A percentile compares a stretch with the other conserved stretches of the same genome.
Evolutionary conservation across 1,140 invertebrate genomes (phyloP).

Genomic region (Ptiloglossa arizonensis): DNA sequence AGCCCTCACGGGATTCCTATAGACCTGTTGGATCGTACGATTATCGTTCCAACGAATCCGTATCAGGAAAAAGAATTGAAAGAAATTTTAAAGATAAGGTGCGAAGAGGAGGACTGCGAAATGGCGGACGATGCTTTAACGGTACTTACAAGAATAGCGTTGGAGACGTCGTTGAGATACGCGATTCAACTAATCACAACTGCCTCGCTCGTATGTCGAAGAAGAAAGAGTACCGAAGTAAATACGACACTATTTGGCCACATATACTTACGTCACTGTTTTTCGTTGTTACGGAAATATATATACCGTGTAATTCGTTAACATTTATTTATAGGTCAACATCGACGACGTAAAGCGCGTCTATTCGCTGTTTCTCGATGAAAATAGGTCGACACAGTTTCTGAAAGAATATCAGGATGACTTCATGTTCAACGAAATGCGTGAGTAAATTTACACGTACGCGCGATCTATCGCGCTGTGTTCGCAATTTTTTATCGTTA

Average conservation of each 20-base stretch:
- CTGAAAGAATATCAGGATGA: slow-evolving; percentile 97
- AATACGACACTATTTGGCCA: slow-evolving; percentile 18
- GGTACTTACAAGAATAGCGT: slow-evolving; percentile 95
- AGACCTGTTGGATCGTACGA: slow-evolving; percentile 96
- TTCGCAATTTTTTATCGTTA: neutral
- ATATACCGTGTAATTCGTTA: neutral
- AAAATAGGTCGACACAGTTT: slow-evolving; percentile 95
- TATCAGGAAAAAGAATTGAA: slow-evolving; percentile 95
- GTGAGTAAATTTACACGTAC: slow-evolving; percentile 63
- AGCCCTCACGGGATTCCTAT: slow-evolving; percentile 98
- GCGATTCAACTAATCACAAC: slow-evolving; percentile 99
- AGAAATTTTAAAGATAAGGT: slow-evolving; percentile 96
- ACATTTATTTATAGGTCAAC: slow-evolving; percentile 82
- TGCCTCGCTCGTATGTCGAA: slow-evolving; percentile 92
- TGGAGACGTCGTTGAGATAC: slow-evolving; percentile 96
- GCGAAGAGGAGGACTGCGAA: slow-evolving; percentile 98
- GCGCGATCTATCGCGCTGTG: neutral
- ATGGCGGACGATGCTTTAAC: slow-evolving; percentile 95
- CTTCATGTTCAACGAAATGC: slow-evolving; percentile 94
- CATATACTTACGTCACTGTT: neutral
- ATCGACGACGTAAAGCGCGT: slow-evolving; percentile 97
- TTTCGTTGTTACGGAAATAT: neutral
- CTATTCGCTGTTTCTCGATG: slow-evolving; percentile 97
- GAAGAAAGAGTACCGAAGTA: slow-evolving; percentile 92
- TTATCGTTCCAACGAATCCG: slow-evolving; percentile 95